These are phyloP conservation scores for Orthonychiurus folsomi DNA, from an alignment of 2,888 invertebrate species.

Conservation along the genomic window DNA sequence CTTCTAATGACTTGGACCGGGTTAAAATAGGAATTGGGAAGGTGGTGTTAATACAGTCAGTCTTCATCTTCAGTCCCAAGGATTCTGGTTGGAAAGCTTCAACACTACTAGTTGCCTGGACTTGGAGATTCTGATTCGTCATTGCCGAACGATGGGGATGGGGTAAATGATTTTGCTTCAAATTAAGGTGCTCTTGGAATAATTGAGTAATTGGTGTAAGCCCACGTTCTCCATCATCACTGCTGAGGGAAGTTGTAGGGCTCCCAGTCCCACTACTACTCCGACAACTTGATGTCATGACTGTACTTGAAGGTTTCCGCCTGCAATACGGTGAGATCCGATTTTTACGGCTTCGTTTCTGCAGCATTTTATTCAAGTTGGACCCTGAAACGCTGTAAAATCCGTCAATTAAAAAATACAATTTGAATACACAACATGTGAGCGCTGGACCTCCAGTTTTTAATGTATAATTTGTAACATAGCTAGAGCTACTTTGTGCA, in stretches of 20 bases:
- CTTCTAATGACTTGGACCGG: constrained; percentile 38
- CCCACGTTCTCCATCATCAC: not conserved
- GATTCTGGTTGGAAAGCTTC: not conserved
- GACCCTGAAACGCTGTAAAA: not conserved
- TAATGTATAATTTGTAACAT: too few relatives aligned
- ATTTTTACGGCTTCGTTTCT: not conserved
- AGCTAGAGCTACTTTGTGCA: too few relatives aligned
- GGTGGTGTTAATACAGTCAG: not conserved
- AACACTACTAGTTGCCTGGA: not conserved
- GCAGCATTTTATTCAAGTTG: not conserved
- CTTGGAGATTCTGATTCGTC: not conserved
- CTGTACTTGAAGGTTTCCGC: not conserved
- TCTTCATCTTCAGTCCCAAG: not conserved
- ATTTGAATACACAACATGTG: too few relatives aligned
- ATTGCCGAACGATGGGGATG: not conserved
- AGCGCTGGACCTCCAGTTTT: too few relatives aligned
- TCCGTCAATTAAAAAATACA: too few relatives aligned
- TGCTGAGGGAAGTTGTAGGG: constrained; percentile 1
- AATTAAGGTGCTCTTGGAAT: not conserved
- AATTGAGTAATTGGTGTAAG: constrained; percentile 4
- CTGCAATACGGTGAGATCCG: not conserved
- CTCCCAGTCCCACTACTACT: constrained; percentile 4
- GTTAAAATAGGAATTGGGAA: constrained; percentile 35
- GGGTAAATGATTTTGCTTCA: not conserved
- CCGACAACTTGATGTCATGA: not conserved